These are phyloP conservation scores for Zaprionus nigranus DNA, from an alignment of 1,140 invertebrate species.

Conservation along the genomic window DNA sequence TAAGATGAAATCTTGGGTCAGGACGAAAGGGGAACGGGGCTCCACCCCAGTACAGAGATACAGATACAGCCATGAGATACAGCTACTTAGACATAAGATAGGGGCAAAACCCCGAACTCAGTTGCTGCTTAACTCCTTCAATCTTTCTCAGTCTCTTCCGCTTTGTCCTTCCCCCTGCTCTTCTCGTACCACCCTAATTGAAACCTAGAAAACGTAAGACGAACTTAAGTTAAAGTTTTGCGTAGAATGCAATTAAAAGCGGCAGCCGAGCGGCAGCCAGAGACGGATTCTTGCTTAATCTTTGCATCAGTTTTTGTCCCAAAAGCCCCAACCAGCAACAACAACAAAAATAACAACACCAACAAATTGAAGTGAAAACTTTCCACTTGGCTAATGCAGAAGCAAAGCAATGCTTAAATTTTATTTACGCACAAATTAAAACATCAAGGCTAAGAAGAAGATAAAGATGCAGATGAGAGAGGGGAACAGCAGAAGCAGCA, in stretches of 20 bases:
- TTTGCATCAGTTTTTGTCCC: slow-evolving; percentile 76
- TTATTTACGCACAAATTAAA: slow-evolving; percentile 80
- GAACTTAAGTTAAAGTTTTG: slow-evolving; percentile 72
- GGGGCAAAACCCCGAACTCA: not conserved
- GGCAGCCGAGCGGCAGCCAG: slow-evolving; percentile 75
- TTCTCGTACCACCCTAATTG: slow-evolving; percentile 57
- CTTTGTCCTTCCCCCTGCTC: not conserved
- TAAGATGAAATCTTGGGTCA: slow-evolving; percentile 1
- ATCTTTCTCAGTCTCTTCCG: not conserved
- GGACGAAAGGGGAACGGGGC: slow-evolving; percentile 8
- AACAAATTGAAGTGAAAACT: slow-evolving; percentile 52
- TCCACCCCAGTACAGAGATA: slow-evolving; percentile 9
- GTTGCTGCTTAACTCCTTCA: not conserved
- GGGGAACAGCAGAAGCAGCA: not conserved
- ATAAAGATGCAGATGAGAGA: not conserved
- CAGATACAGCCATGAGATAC: slow-evolving; percentile 29
- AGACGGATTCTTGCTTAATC: slow-evolving; percentile 77
- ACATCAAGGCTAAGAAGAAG: slow-evolving; percentile 57
- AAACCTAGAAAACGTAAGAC: slow-evolving; percentile 69
- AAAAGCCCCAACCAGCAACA: slow-evolving; percentile 50
- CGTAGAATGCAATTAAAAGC: slow-evolving; percentile 80
- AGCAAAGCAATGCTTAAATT: slow-evolving; percentile 76
- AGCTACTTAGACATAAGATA: slow-evolving; percentile 25
- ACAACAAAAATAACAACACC: slow-evolving; percentile 30
- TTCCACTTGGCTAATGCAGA: slow-evolving; percentile 65